Evolutionary conservation across 2,797 vertebrate species (phyloP).

Genomic region (Helostoma temminkii): DNA sequence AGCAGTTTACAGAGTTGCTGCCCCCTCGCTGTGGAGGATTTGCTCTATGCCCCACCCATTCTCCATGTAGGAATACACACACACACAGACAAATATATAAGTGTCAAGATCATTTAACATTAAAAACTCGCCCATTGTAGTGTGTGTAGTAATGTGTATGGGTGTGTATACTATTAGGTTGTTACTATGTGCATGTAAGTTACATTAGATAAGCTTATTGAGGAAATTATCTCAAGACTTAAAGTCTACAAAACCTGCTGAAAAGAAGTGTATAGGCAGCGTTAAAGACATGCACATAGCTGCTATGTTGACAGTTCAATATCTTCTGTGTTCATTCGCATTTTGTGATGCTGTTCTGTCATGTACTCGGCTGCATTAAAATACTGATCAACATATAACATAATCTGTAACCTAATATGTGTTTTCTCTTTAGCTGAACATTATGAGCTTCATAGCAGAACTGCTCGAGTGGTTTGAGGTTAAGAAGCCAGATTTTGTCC

Average conservation of each 20-base stretch:
- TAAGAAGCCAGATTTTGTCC: conserved; percentile 89
- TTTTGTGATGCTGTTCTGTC: background rate
- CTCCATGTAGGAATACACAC: conserved; percentile 81
- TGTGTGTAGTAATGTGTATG: too few relatives aligned
- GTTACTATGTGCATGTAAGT: too few relatives aligned
- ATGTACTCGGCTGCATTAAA: background rate
- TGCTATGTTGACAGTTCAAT: background rate
- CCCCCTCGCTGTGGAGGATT: conserved; percentile 89
- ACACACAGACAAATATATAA: too few relatives aligned
- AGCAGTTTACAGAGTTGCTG: conserved; percentile 87
- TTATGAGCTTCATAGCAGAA: conserved; percentile 90
- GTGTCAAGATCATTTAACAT: too few relatives aligned
- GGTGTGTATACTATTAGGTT: too few relatives aligned
- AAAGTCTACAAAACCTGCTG: too few relatives aligned
- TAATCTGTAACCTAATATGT: background rate
- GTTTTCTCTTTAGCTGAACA: conserved; percentile 84
- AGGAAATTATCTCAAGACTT: too few relatives aligned
- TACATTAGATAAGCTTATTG: too few relatives aligned
- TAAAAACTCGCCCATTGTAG: too few relatives aligned
- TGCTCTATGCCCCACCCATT: conserved; percentile 88
- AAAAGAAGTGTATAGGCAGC: background rate
- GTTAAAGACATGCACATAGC: background rate
- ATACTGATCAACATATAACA: background rate
- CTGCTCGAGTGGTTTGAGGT: conserved; percentile 91
- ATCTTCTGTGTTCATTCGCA: background rate